These are phyloP conservation scores for Erythrocebus patas DNA, from an alignment of 2,113 vertebrate genomes.

Conservation along the genomic window DNA sequence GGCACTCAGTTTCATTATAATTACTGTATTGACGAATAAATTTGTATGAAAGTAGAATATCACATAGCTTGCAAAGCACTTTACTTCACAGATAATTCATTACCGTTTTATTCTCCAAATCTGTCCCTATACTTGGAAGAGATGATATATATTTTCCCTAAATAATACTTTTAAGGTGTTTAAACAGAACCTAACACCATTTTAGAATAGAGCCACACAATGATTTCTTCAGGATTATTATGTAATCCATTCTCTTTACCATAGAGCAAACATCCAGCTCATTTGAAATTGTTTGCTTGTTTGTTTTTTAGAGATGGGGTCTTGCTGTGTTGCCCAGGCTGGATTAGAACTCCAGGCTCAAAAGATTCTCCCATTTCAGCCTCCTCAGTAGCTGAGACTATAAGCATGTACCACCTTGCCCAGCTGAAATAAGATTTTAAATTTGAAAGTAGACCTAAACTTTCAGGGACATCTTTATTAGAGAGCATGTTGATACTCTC, in stretches of 20 bases:
- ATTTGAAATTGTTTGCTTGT: background rate
- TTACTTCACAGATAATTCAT: background rate
- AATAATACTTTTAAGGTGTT: background rate
- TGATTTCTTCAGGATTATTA: background rate
- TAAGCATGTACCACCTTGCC: background rate
- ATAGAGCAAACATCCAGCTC: conserved; percentile 1
- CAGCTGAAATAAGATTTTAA: background rate
- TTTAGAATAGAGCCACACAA: background rate
- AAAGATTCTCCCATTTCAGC: background rate
- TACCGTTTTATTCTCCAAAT: background rate
- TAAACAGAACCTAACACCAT: background rate
- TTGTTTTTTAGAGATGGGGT: background rate
- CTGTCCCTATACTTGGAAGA: background rate
- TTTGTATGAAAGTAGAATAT: background rate
- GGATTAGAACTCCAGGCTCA: background rate
- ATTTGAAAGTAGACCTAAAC: background rate
- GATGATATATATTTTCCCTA: background rate
- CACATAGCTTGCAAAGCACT: background rate
- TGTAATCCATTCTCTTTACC: background rate
- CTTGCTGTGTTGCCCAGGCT: background rate
- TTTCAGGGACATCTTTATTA: background rate
- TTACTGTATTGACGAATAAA: background rate
- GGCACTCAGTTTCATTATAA: background rate
- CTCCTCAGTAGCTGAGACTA: background rate
- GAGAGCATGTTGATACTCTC: background rate